A percentile compares a stretch with the other conserved stretches of the same genome.
Evolutionary conservation across 2,888 invertebrate genomes (phyloP).

Genomic region (Agrenia bidenticulata): DNA sequence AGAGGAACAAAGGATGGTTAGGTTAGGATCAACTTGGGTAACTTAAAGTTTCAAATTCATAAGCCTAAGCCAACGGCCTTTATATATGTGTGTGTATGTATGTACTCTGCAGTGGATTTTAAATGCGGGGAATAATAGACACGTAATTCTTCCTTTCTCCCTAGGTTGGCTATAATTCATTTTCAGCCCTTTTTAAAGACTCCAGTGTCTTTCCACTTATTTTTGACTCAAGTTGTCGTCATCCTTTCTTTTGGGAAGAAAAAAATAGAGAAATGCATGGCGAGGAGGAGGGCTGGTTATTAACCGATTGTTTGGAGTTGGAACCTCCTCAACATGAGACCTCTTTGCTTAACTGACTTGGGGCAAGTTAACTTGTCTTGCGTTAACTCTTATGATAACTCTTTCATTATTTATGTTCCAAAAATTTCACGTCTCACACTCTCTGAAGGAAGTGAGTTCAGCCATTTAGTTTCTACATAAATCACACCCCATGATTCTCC

Average conservation of each 20-base stretch:
- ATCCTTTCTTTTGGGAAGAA: not conserved
- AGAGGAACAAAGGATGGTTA: no score
- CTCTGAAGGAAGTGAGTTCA: slow-evolving; percentile 30
- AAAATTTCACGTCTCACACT: slow-evolving; percentile 44
- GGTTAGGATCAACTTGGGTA: no score
- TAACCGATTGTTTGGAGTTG: not conserved
- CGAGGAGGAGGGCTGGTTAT: not conserved
- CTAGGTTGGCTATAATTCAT: not conserved
- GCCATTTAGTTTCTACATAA: slow-evolving; percentile 52
- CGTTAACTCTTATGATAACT: slow-evolving; percentile 40
- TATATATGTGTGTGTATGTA: no score
- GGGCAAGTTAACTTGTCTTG: slow-evolving; percentile 24
- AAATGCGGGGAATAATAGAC: slow-evolving; percentile 6
- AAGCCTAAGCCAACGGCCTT: no score
- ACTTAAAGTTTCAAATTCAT: slow-evolving; percentile 5
- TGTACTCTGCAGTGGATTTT: not conserved
- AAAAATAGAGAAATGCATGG: not conserved
- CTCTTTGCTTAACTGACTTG: slow-evolving; percentile 16
- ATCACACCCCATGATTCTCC: slow-evolving; percentile 52
- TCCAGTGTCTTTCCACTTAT: not conserved
- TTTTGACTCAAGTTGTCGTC: not conserved
- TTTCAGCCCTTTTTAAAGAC: slow-evolving; percentile 14
- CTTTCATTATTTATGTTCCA: slow-evolving; percentile 52
- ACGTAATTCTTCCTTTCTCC: not conserved
- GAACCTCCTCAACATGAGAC: not conserved